These are phyloP conservation scores for Antheraea mylitta DNA, from an alignment of 1,140 invertebrate species.

Conservation along the genomic window DNA sequence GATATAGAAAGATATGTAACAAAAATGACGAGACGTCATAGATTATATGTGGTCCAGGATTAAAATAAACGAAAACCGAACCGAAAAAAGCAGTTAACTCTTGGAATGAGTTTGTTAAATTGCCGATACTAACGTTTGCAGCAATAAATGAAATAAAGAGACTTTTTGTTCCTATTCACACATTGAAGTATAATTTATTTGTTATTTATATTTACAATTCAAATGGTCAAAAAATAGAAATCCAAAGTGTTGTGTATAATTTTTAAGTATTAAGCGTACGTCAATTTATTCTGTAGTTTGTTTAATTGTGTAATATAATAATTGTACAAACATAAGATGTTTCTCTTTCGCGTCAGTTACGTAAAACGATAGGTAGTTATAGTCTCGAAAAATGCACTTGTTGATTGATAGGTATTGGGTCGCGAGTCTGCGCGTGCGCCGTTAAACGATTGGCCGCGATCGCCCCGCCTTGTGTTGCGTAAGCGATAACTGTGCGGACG, in stretches of 20 bases:
- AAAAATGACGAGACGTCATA: too few relatives aligned
- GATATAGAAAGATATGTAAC: too few relatives aligned
- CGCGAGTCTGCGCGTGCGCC: conserved; percentile 32
- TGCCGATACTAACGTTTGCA: too few relatives aligned
- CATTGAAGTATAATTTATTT: too few relatives aligned
- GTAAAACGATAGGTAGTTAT: neutral
- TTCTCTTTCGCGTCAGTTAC: neutral
- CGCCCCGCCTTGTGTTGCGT: conserved; percentile 44
- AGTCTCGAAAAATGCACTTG: conserved; percentile 16
- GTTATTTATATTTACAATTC: neutral
- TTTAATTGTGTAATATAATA: neutral
- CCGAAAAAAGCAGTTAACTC: too few relatives aligned
- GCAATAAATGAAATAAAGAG: too few relatives aligned
- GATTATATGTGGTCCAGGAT: too few relatives aligned
- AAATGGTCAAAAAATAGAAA: neutral
- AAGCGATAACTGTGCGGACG: conserved; percentile 11
- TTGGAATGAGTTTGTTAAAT: too few relatives aligned
- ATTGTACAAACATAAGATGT: neutral
- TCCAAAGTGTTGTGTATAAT: neutral
- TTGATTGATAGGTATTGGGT: conserved; percentile 25
- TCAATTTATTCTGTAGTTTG: neutral
- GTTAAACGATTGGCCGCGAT: conserved; percentile 39
- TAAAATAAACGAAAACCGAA: too few relatives aligned
- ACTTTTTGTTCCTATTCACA: too few relatives aligned
- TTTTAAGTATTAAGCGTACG: neutral